Base-by-base conservation (phyloP, 2,113 vertebrate genomes). In the Promerops cafer region DNA sequence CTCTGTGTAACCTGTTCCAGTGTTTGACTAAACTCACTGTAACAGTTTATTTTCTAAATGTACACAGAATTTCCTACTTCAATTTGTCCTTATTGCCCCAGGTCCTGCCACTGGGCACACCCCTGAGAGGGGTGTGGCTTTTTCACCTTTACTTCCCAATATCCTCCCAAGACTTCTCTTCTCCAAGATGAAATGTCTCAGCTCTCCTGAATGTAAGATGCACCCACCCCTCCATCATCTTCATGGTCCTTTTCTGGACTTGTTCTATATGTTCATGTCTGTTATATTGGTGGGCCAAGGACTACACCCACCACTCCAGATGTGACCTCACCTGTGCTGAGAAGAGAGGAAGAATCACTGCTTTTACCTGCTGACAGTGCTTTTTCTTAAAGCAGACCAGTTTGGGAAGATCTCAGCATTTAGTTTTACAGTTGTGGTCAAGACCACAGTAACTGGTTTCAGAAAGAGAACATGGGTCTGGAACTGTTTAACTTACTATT, bases 201-300 rank as follows among this genome's bases (percentile, higher is more conserved):
- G 19, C 17, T 50, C 5, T 59, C 22, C 14, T 60, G 9, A 39
- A 33, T 20, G 21, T 16, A 39, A 53, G 10, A 44, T 17, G 15
- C 0, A 2, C 11, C 28, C 2, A 6, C 4, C 4, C 7, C 30
- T 45, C 23, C 57, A 45, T 28, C 24, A 40, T 15, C 50, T 52
- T 22, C 13, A 28, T 23, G 35, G 17, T 6, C 33, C 10, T 69
- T 91, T 77, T n/a, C 17, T 68, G 49, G 31, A 22, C 18, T 64
- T 72, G 27, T 27, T 77, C 20, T 27, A 60, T 20, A 18, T 13
- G 3, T 57, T 56, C 22, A 15, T 53, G 8, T 49, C 60, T 61
- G 1, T 57, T 40, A 27, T 3, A 24, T 3, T 20, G 31, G 50
- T 17, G 27, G 83, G 54, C 17, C 53, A 52, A 57, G 28, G 23